Percentiles rank a stretch among this genome's conserved stretches.
Conservation (phyloP, 2,113 vertebrate genomes). For the Centropus unirufus region DNA sequence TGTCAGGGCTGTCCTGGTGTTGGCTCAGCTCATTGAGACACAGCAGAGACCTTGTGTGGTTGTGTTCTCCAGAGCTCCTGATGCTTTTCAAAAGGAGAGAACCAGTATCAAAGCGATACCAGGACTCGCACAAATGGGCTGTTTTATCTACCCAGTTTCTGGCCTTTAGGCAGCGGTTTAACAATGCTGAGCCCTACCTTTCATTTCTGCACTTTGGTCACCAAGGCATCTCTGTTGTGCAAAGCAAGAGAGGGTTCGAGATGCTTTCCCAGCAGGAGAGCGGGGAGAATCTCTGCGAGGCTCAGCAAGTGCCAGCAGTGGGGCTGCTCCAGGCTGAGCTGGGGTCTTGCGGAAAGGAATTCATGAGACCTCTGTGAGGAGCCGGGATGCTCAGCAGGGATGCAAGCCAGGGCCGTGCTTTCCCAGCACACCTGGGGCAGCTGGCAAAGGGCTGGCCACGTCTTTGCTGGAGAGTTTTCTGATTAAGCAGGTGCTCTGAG, state of each 20-base stretch:
- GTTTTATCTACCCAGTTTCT: not conserved
- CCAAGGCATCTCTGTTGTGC: not conserved
- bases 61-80: not conserved
- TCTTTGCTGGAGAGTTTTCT: not conserved
- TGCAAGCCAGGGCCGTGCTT: not conserved
- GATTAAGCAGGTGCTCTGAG: not conserved
- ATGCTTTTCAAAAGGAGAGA: not conserved
- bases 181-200: not conserved
- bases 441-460: not conserved
- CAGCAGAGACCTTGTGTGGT: not conserved
- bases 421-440: not conserved
- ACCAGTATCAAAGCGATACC: not conserved
- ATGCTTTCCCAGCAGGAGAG: not conserved
- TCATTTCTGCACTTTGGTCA: not conserved
- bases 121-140: not conserved
- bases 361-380: not conserved
- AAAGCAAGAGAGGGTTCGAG: not conserved
- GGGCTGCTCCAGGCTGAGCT: not conserved
- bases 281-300: not conserved
- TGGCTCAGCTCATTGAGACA: not conserved
- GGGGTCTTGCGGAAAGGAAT: fast-evolving
- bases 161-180: not conserved
- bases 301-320: not conserved
- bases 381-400: not conserved
- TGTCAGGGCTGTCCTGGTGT: not conserved